Percentiles rank a stretch among this genome's conserved stretches.
Evolutionary conservation across 2,888 invertebrate species (phyloP).

Genomic region (Ferdinandea cuprea): DNA sequence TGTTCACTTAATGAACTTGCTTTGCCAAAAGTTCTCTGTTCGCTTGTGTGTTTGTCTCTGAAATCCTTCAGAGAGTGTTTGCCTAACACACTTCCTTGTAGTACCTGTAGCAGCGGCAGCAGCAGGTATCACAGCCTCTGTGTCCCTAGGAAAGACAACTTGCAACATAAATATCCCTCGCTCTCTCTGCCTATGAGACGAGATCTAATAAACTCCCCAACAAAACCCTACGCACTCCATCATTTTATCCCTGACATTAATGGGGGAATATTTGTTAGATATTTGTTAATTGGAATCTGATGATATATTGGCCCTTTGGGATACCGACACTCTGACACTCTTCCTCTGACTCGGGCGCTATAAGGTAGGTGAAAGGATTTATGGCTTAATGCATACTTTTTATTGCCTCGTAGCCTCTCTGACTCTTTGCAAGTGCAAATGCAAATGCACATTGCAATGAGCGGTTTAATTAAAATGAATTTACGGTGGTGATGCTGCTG

Average conservation of each 20-base stretch:
- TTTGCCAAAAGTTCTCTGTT: constrained; percentile 60
- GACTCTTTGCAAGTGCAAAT: background rate
- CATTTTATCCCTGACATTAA: constrained; percentile 72
- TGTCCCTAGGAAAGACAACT: constrained; percentile 44
- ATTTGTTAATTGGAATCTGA: constrained; percentile 75
- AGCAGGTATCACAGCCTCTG: background rate
- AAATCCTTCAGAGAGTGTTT: constrained; percentile 61
- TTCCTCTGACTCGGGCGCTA: background rate
- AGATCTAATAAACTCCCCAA: constrained; percentile 24
- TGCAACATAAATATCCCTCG: constrained; percentile 56
- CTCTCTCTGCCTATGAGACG: constrained; percentile 1
- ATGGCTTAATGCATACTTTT: constrained; percentile 63
- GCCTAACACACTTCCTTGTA: constrained; percentile 29
- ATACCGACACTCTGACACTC: constrained; percentile 19
- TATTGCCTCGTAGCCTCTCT: constrained; percentile 35
- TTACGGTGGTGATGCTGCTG: constrained; percentile 16
- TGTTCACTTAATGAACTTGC: constrained; percentile 61
- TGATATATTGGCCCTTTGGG: constrained; percentile 71
- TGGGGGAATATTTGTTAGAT: constrained; percentile 74
- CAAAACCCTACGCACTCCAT: constrained; percentile 65
- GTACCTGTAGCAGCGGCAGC: constrained; percentile 44
- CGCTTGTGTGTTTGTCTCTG: constrained; percentile 7
- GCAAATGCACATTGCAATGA: background rate
- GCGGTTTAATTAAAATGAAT: constrained; percentile 70
- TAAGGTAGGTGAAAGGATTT: constrained; percentile 62